Evolutionary conservation across 2,797 vertebrate species (phyloP).

Genomic region (Oryzias sinensis): DNA sequence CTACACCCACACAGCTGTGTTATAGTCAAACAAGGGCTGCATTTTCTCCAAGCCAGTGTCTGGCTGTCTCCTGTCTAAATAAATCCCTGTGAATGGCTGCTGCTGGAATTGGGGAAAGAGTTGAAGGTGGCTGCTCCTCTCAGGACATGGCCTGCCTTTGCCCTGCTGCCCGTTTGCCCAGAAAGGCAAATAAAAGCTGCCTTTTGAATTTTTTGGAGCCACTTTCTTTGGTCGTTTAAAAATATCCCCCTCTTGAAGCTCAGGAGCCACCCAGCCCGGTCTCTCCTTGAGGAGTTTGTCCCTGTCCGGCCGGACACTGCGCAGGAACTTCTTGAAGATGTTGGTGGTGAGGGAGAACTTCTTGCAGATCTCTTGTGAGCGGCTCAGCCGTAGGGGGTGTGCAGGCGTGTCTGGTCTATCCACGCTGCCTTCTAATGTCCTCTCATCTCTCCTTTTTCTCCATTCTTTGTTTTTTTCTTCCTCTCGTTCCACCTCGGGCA

Average conservation of each 20-base stretch:
- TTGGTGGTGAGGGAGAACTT: conserved; percentile 93
- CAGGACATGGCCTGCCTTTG: conserved; percentile 69
- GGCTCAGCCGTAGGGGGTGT: conserved; percentile 70
- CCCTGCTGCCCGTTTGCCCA: conserved; percentile 75
- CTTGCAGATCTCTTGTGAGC: conserved; percentile 87
- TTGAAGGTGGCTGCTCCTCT: conserved; percentile 47
- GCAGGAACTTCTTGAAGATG: conserved; percentile 95
- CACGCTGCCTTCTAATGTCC: conserved; percentile 8
- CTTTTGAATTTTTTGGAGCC: conserved; percentile 76
- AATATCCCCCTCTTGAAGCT: conserved; percentile 73
- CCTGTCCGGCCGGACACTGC: conserved; percentile 88
- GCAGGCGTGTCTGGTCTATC: conserved; percentile 77
- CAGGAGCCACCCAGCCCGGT: conserved; percentile 84
- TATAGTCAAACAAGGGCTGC: conserved; percentile 88
- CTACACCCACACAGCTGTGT: conserved; percentile 96
- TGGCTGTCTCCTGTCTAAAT: conserved; percentile 64
- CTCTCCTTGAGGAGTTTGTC: conserved; percentile 93
- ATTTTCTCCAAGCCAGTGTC: conserved; percentile 65
- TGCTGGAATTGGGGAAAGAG: conserved; percentile 55
- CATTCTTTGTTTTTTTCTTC: conserved; percentile 67
- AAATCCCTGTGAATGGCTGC: conserved; percentile 68
- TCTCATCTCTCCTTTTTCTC: conserved; percentile 70
- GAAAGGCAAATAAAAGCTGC: conserved; percentile 85
- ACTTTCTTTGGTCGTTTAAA: conserved; percentile 86
- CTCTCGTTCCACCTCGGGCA: conserved; percentile 84